phyloP scores from a whole-genome alignment of 2,113 vertebrate genomes.

The Antigone vipio region DNA sequence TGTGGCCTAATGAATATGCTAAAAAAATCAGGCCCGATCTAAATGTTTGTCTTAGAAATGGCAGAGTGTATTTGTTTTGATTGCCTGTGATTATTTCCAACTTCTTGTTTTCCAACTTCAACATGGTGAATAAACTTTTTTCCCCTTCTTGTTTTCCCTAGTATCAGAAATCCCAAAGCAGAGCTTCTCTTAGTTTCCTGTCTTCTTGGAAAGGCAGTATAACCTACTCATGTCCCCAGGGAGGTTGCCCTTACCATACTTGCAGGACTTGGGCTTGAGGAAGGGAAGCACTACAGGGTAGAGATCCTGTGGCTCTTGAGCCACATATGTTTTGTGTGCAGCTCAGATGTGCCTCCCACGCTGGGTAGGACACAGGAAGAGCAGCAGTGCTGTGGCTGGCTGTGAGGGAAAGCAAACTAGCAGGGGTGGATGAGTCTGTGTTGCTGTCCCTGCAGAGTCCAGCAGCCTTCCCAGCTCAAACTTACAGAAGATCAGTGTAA shows the following conservation, averaged over 20 bases:
- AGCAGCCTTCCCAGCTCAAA: background rate
- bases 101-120: background rate
- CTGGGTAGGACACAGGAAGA: background rate
- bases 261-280: background rate
- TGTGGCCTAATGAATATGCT: background rate
- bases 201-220: background rate
- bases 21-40: background rate
- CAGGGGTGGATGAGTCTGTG: too few relatives aligned
- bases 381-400: background rate
- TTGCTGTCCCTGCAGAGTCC: background rate
- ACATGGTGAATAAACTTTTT: background rate
- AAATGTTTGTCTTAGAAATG: background rate
- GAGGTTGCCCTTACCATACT: background rate
- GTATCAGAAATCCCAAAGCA: background rate
- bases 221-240: background rate
- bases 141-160: background rate
- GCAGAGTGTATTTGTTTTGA: background rate
- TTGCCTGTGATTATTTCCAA: background rate
- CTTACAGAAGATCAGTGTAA: background rate
- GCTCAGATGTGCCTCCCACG: background rate
- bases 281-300: background rate
- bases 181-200: background rate
- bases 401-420: background rate
- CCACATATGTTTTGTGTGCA: background rate
- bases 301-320: background rate